phyloP scores from a whole-genome alignment of 2,113 vertebrate species.

The Pseudopipra pipra region DNA sequence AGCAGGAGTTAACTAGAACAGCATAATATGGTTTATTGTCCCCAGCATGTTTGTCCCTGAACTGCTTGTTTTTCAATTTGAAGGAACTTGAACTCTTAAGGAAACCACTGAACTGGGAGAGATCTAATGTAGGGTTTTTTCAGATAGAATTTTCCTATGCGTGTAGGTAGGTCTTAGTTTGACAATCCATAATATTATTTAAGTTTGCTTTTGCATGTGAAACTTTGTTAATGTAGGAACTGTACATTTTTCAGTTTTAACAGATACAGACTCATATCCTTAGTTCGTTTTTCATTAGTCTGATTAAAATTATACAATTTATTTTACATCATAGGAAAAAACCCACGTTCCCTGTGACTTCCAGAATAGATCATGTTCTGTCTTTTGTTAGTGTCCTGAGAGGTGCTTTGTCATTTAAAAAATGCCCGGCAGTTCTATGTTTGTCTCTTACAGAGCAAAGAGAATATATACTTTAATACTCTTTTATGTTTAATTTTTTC shows the following conservation, averaged over 20 bases:
- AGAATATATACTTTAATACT: neutral
- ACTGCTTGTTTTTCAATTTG: neutral
- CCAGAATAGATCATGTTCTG: neutral
- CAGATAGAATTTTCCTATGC: neutral
- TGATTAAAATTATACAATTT: neutral
- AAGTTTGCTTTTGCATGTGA: neutral
- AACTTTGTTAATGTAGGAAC: neutral
- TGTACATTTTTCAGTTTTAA: neutral
- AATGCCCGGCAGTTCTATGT: neutral
- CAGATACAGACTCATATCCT: neutral
- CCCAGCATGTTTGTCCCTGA: neutral
- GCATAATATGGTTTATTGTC: neutral
- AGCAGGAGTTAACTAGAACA: neutral
- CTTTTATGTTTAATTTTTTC: neutral
- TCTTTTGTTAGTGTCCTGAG: neutral
- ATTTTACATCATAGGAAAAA: neutral
- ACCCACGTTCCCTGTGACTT: neutral
- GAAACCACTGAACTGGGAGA: neutral
- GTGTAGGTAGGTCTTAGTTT: neutral
- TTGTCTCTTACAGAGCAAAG: neutral
- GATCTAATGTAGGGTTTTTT: neutral
- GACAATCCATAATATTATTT: neutral
- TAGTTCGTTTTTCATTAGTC: neutral
- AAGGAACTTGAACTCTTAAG: neutral
- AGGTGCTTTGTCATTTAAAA: neutral